Evolutionary conservation across 2,113 vertebrate genomes (phyloP).

Genomic region (Tenrec ecaudatus): DNA sequence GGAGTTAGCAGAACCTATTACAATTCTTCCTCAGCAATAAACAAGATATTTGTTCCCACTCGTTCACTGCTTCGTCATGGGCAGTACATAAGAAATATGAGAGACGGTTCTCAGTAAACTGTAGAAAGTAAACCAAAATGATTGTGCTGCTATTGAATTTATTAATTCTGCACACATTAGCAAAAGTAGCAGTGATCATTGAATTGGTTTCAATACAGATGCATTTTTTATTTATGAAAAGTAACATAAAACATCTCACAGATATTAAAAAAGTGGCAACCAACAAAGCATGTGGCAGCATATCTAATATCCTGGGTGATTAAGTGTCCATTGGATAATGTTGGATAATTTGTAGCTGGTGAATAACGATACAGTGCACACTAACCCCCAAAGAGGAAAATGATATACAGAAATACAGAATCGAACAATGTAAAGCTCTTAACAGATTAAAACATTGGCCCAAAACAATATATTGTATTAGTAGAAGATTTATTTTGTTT

Average conservation of each 20-base stretch:
- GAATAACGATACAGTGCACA: too few species aligned
- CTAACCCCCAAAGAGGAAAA: background rate
- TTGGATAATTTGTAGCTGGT: too few species aligned
- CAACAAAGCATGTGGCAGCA: background rate
- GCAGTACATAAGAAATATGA: background rate
- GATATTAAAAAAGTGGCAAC: too few species aligned
- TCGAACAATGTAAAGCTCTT: background rate
- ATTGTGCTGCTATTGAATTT: background rate
- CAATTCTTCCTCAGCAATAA: background rate
- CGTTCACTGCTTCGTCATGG: background rate
- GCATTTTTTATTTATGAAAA: background rate
- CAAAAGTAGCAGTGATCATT: background rate
- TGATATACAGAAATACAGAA: accelerated
- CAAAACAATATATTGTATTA: background rate
- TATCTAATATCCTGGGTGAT: too few species aligned
- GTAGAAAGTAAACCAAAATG: background rate
- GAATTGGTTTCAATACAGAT: too few species aligned
- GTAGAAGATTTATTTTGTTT: background rate
- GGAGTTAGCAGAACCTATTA: background rate
- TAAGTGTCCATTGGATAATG: accelerated
- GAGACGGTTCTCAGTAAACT: background rate
- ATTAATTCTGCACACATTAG: background rate
- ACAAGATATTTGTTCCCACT: too few species aligned
- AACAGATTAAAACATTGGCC: background rate
- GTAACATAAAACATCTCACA: background rate